Conservation (phyloP, 1,140 invertebrate genomes). For the Uloborus diversus region DNA sequence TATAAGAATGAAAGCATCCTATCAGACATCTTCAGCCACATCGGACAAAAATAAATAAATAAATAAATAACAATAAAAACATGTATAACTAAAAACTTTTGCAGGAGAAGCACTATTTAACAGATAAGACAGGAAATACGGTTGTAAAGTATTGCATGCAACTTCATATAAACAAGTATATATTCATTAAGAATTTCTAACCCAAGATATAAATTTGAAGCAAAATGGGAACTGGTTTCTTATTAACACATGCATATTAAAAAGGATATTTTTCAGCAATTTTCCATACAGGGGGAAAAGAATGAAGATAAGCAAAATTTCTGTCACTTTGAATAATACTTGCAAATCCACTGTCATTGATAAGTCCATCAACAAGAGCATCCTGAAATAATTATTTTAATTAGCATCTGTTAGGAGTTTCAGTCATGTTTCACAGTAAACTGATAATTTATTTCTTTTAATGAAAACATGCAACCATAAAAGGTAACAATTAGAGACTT, state of each 20-base stretch:
- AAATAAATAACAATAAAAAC: no score
- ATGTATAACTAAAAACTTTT: no score
- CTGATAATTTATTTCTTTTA: not conserved
- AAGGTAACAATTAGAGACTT: not conserved
- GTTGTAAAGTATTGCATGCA: not conserved
- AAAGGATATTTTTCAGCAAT: constrained; percentile 38
- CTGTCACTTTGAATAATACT: not conserved
- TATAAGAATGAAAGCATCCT: no score
- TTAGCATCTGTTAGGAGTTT: not conserved
- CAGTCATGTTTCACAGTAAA: not conserved
- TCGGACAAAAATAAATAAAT: no score
- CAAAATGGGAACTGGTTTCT: no score
- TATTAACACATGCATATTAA: not conserved
- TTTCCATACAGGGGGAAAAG: not conserved
- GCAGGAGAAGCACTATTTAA: not conserved
- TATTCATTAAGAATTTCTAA: not conserved
- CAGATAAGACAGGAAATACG: not conserved
- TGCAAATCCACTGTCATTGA: constrained; percentile 14
- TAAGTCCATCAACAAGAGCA: constrained; percentile 34
- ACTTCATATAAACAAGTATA: not conserved
- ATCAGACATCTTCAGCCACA: no score
- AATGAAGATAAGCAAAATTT: constrained; percentile 5
- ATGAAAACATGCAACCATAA: not conserved
- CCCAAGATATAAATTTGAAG: not conserved
- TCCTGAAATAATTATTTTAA: constrained; percentile 20